Evolutionary conservation across 2,888 invertebrate species (phyloP), one percentile per base, ranked within the genome.

Genomic region (Zonitis immaculata): DNA sequence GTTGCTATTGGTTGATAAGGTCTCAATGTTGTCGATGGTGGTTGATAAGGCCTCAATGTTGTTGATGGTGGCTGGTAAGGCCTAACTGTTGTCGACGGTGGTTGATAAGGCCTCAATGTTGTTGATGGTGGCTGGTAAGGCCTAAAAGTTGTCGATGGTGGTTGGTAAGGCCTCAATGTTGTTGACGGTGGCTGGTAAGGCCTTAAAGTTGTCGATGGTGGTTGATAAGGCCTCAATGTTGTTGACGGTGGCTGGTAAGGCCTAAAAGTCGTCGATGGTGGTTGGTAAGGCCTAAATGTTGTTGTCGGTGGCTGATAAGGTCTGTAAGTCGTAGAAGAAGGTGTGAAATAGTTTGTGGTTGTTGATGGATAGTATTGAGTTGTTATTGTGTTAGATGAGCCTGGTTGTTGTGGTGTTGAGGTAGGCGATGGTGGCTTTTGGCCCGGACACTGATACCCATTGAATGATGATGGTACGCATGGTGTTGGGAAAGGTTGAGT

Each of bases 91-190:
- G 43, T 49, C 4, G 32, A n/a, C n/a, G 28, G 43, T 14, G 52
- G 35, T 27, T 45, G 30, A n/a, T 56, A 56, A 20, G 51, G 49
- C n/a, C 12, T 18, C 27, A 35, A 28, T 6, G 35, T 39, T 8
- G 32, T 18, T 18, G 44, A 28, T 44, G 49, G 45, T 45, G 49
- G 51, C 11, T 14, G 48, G 39, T 54, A 50, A 11, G 54, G 54
- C 43, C 43, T 42, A 14, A 20, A 35, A 32, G 46, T 51, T 16
- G n/a, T n/a, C n/a, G n/a, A n/a, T n/a, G n/a, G n/a, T n/a, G n/a
- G n/a, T n/a, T n/a, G n/a, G n/a, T n/a, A n/a, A n/a, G n/a, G n/a
- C n/a, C n/a, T n/a, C n/a, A n/a, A n/a, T n/a, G n/a, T n/a, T n/a
- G n/a, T n/a, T n/a, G n/a, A n/a, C n/a, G n/a, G n/a, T n/a, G n/a